A percentile compares a stretch with the other conserved stretches of the same genome.
Evolutionary conservation across 2,113 vertebrate genomes (phyloP).

Genomic region (Bubo scandiacus): DNA sequence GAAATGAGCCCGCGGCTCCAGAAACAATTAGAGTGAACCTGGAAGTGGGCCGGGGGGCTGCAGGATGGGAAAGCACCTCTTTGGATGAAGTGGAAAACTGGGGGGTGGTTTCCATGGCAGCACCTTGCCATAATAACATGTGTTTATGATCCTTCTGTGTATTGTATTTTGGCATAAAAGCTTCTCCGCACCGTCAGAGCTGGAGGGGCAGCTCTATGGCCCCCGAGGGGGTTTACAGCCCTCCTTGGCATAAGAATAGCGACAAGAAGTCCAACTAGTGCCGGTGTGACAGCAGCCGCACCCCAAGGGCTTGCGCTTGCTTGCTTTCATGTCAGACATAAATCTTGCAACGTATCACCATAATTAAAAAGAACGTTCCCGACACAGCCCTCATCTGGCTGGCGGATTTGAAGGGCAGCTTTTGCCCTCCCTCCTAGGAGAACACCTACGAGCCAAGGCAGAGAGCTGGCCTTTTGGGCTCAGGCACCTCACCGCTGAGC

Average conservation of each 20-base stretch:
- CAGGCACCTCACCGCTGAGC: background rate
- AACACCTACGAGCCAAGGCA: background rate
- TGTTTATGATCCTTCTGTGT: conserved; percentile 73
- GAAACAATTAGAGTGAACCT: background rate
- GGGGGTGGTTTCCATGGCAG: conserved; percentile 69
- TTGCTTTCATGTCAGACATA: conserved; percentile 43
- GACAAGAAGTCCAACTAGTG: conserved; percentile 53
- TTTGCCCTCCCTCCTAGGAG: background rate
- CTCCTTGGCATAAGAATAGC: conserved; percentile 73
- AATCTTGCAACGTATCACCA: conserved; percentile 29
- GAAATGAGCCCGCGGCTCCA: background rate
- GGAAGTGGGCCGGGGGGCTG: background rate
- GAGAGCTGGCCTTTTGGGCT: background rate
- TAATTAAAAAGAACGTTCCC: conserved; percentile 26
- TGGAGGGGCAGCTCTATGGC: conserved; percentile 52
- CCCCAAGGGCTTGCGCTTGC: conserved; percentile 36
- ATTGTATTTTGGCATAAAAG: conserved; percentile 76
- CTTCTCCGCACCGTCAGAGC: conserved; percentile 36
- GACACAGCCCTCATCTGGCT: background rate
- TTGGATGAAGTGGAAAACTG: background rate
- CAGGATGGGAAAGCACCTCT: background rate
- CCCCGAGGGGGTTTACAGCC: conserved; percentile 70
- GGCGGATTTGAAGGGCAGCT: background rate
- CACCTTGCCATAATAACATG: conserved; percentile 60
- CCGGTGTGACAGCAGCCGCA: conserved; percentile 38